Base-by-base conservation (phyloP, 2,797 vertebrate species). In the Pseudomugil tenellus region DNA sequence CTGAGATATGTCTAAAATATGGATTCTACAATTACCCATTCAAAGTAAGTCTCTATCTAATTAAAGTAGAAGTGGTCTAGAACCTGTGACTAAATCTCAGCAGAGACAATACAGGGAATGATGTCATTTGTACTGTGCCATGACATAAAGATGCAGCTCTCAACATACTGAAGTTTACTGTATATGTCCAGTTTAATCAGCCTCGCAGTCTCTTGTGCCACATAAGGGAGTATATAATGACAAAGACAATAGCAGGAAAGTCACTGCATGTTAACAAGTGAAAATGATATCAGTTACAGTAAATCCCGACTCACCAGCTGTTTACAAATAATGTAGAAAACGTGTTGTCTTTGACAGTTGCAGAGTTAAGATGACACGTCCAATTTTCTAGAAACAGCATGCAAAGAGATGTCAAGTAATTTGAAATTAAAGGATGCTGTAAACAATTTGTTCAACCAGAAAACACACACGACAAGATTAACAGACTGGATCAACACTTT, bases 151-250 rank as follows among this genome's bases (percentile, higher is more conserved):
- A 67, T 60, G 61, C 79, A 67, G 59, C 76, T 81, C 80, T 85
- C 81, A 82, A 82, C 76, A 70, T 66, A 80, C 48, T 74, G 63
- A 56, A 53, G 7, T 12, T 34, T 43, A 46, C 74, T 35, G 23
- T 62, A 72, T 67, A 74, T 48, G 77, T 84, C 72, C 74, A 77
- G 70, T 58, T 70, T 46, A 76, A 86, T 86, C 78, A 86, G 72
- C 74, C 67, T 87, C 77, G 76, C 53, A 28, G 39, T 35, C 39
- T 52, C 58, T 34, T 29, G 11, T 58, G 54, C 41, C 74, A 25
- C 64, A 66, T 25, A 57, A 51, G 65, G 74, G 28, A 73, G 57
- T 35, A 70, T 80, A 74, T 74, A 74, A 83, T 32, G 62, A 76
- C 57, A 67, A 80, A 76, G 58, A 75, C 66, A 69, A 72, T 66